Evolutionary conservation across 2,113 vertebrate species (phyloP).

Genomic region (Ahaetulla prasina): DNA sequence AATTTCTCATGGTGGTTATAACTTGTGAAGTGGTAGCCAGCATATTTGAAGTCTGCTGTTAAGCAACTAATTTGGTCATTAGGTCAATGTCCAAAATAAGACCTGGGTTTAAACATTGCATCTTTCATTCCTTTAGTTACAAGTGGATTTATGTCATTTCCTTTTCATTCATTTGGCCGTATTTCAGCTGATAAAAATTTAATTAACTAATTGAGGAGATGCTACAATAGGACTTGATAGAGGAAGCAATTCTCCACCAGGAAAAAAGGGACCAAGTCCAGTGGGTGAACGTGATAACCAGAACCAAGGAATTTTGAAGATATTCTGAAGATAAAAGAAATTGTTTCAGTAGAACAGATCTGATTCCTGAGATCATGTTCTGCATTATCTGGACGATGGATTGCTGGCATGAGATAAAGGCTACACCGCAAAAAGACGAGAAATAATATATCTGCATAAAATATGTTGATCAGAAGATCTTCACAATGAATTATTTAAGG

Average conservation of each 20-base stretch:
- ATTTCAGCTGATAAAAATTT: background rate
- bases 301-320: background rate
- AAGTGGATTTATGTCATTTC: background rate
- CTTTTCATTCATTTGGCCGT: background rate
- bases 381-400: background rate
- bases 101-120: background rate
- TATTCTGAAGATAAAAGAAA: background rate
- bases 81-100: background rate
- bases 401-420: background rate
- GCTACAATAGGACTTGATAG: background rate
- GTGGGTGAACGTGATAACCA: background rate
- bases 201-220: background rate
- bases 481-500: background rate
- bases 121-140: background rate
- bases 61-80: background rate
- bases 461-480: background rate
- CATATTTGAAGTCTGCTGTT: background rate
- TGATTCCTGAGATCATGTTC: background rate
- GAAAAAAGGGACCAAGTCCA: background rate
- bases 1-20: background rate
- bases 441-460: background rate
- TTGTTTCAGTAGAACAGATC: background rate
- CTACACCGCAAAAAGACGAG: background rate
- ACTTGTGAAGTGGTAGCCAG: background rate
- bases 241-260: background rate